phyloP scores from a whole-genome alignment of 2,113 vertebrate species.

The Morone chrysops region DNA sequence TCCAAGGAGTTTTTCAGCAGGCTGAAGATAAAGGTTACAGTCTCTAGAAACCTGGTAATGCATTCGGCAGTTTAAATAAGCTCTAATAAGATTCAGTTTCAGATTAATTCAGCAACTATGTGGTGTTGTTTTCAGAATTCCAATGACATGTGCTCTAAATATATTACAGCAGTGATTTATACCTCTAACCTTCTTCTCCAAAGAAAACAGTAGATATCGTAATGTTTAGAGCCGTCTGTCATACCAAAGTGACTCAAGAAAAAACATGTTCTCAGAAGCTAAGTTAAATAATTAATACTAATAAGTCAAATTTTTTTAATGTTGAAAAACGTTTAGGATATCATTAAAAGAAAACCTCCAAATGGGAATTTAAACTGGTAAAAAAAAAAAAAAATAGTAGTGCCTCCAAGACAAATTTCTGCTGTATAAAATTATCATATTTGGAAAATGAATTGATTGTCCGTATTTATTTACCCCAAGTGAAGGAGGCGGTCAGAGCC shows the following conservation, averaged over 20 bases:
- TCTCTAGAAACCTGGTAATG: conserved; percentile 1
- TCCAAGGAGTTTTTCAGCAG: neutral
- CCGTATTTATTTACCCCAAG: conserved; percentile 56
- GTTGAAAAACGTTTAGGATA: neutral
- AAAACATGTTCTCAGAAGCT: neutral
- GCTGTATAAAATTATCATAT: neutral
- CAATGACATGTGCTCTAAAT: conserved; percentile 13
- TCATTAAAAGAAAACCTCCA: neutral
- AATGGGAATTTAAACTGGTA: conserved; percentile 1
- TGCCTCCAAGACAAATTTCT: neutral
- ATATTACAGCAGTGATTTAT: conserved; percentile 39
- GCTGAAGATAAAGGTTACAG: neutral
- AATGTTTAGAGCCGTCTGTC: conserved; percentile 45
- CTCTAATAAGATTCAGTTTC: neutral
- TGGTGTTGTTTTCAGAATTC: neutral
- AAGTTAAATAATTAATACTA: conserved; percentile 27
- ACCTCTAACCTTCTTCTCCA: conserved; percentile 5
- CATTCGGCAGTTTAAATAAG: conserved; percentile 10
- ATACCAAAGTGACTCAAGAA: neutral
- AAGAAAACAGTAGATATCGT: conserved; percentile 21
- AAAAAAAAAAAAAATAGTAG: neutral
- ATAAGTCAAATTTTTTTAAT: neutral
- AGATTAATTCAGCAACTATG: conserved; percentile 24
- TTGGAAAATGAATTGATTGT: neutral
- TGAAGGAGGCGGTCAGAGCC: conserved; percentile 58